Percentiles rank a stretch among this genome's conserved stretches.
These are phyloP conservation scores for Cremastinae sp. DNA, from an alignment of 2,888 invertebrate species.

Conservation along the genomic window DNA sequence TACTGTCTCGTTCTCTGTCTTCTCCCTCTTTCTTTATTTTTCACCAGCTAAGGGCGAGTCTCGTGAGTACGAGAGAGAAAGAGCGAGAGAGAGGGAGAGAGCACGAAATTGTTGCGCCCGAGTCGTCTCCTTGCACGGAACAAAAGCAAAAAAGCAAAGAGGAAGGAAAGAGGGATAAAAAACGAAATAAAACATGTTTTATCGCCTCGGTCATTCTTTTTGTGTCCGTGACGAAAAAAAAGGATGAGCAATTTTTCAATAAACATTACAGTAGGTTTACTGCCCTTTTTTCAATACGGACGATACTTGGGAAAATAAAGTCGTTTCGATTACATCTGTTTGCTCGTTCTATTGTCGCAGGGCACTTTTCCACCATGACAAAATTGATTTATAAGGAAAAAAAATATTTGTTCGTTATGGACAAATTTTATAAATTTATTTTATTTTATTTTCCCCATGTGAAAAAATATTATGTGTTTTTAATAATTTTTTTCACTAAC, in stretches of 20 bases:
- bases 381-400: no score
- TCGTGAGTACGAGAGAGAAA: neutral
- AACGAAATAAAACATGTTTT: neutral
- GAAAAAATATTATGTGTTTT: no score
- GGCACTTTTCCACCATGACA: no score
- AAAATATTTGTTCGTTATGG: no score
- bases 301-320: no score
- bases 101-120: neutral
- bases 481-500: no score
- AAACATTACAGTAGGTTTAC: no score
- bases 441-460: no score
- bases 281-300: no score
- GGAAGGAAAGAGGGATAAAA: neutral
- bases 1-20: slow-evolving; percentile 7
- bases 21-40: slow-evolving; percentile 10
- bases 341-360: no score
- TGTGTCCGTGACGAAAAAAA: neutral
- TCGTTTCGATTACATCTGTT: no score
- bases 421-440: no score
- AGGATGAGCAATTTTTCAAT: neutral
- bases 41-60: slow-evolving; percentile 15
- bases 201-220: neutral
- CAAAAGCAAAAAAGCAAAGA: neutral
- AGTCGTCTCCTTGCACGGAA: neutral
- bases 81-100: neutral